A percentile compares a stretch with the other conserved stretches of the same genome.
These are phyloP conservation scores for Sula dactylatra DNA, from an alignment of 2,113 vertebrate species.

Conservation along the genomic window DNA sequence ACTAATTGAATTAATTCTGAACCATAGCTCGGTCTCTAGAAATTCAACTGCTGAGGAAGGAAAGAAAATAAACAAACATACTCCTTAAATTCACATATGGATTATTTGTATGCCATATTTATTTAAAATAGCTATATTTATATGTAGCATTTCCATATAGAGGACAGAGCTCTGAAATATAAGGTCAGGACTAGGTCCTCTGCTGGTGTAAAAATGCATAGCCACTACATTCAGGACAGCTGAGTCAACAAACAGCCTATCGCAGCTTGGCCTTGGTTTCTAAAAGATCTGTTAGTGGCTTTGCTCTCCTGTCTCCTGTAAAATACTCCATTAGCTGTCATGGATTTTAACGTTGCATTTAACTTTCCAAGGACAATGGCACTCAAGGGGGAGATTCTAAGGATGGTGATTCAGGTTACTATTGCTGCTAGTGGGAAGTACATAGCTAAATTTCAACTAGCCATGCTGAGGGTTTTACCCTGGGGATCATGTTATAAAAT, in stretches of 20 bases:
- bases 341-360: neutral
- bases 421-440: neutral
- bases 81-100: neutral
- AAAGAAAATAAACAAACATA: neutral
- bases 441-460: neutral
- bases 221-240: neutral
- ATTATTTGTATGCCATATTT: neutral
- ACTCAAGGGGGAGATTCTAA: neutral
- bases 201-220: neutral
- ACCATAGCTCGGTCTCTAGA: neutral
- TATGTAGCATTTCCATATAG: neutral
- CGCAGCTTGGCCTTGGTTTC: neutral
- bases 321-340: neutral
- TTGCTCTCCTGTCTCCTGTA: neutral
- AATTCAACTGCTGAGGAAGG: neutral
- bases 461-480: neutral
- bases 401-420: neutral
- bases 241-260: neutral
- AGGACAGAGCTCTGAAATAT: neutral
- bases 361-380: neutral
- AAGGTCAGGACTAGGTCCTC: neutral
- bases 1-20: slow-evolving; percentile 17
- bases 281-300: neutral
- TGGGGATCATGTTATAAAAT: neutral
- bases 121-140: neutral